Conservation (phyloP, 2,888 invertebrate genomes). For the Harmothoe impar region DNA sequence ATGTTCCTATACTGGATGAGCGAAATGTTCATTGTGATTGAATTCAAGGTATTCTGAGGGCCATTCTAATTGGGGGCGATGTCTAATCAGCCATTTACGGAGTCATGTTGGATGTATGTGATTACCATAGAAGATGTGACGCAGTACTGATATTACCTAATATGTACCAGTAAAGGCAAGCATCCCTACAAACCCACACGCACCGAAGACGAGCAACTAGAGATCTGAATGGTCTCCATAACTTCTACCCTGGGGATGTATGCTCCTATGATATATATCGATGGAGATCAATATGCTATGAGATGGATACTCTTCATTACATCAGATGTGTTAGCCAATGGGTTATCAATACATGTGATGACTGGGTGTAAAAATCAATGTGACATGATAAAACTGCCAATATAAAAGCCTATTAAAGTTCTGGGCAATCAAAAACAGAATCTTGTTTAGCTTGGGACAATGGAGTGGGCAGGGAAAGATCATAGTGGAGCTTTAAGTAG, state of each 20-base stretch:
- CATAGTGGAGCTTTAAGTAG: not conserved
- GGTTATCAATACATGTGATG: too few species aligned
- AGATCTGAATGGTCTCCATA: not conserved
- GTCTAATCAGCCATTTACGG: not conserved
- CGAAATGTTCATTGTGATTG: not conserved
- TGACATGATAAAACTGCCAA: too few species aligned
- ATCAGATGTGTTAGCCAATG: too few species aligned
- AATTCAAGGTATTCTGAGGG: not conserved
- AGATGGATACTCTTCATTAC: not conserved
- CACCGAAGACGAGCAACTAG: too few species aligned
- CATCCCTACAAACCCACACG: not conserved
- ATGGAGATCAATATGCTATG: not conserved
- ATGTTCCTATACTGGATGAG: conserved; percentile 20
- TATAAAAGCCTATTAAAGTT: too few species aligned
- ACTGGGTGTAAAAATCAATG: too few species aligned
- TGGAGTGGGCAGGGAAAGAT: not conserved
- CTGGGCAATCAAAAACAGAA: not conserved
- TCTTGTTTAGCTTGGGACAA: not conserved
- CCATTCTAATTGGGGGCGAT: not conserved
- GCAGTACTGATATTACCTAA: not conserved
- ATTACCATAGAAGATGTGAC: not conserved
- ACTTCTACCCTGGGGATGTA: not conserved
- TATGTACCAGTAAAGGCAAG: not conserved
- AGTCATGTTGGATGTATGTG: not conserved
- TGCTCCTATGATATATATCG: not conserved